Evolutionary conservation across 2,797 vertebrate species (phyloP), one percentile per base, ranked within the genome.

Genomic region (Brachyalestes nurse): DNA sequence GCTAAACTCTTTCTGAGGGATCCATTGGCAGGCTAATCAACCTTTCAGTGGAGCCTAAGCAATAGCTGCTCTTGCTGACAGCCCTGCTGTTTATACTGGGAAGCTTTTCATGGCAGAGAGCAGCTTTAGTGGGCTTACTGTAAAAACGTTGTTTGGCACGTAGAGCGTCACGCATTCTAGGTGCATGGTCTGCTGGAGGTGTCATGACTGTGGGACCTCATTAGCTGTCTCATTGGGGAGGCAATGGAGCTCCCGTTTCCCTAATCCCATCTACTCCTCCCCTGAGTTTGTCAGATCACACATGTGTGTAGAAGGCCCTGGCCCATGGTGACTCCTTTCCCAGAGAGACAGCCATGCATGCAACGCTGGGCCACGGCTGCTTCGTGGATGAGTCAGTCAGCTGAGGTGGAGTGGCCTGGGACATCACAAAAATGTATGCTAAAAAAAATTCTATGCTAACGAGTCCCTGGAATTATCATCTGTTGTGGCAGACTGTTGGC

Each of bases 221-320:
- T 88, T 86, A 89, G 77, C 69, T 77, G 57, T 78, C 82, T 79
- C 85, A 82, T 77, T 81, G 73, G 85, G 86, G 82, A 84, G 77
- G 78, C 85, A 81, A 83, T 82, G 81, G 70, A 79, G 72, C 65
- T 67, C 62, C 73, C 53, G 16, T 77, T 77, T 58, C 78, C 72
- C 72, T 87, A 86, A 88, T 87, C 86, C 82, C 65, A 80, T 82
- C 86, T 78, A 82, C 79, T 84, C 82, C 85, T 86, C 86, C 85
- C 78, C 77, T 80, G 79, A 81, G 86, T 82, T 82, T 82, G 78
- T 80, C 84, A 82, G 85, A 85, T 88, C 86, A 85, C 82, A 85
- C 82, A 84, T 83, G 74, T 38, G 55, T 77, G 70, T 77, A 82
- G 60, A 23, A 72, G 60, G 61, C 40, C 55, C 53, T 34, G 58